Evolutionary conservation across 2,888 invertebrate genomes (phyloP).

Genomic region (Furcula furcula): DNA sequence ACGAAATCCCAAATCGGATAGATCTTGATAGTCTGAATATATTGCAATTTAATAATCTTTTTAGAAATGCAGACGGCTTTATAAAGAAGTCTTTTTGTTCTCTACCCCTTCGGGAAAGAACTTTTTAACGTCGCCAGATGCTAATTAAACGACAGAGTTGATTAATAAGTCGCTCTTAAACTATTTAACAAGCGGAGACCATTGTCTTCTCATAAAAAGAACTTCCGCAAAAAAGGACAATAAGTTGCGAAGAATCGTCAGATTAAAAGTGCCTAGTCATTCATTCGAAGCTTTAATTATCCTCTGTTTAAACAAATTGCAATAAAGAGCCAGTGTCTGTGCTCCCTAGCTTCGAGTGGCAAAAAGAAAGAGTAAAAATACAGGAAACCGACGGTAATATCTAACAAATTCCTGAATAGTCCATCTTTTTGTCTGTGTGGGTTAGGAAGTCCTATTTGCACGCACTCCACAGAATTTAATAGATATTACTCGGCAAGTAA

Average conservation of each 20-base stretch:
- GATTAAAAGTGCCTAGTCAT: constrained; percentile 69
- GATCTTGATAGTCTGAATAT: too few species aligned
- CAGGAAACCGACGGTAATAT: constrained; percentile 50
- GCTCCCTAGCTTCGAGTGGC: constrained; percentile 41
- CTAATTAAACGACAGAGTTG: constrained; percentile 67
- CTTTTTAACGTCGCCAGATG: constrained; percentile 44
- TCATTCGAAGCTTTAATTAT: constrained; percentile 75
- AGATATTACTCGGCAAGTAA: constrained; percentile 8
- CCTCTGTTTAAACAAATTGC: constrained; percentile 76
- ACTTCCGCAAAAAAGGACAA: constrained; percentile 49
- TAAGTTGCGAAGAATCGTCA: constrained; percentile 49
- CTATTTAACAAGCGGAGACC: constrained; percentile 66
- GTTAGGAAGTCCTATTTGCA: constrained; percentile 35
- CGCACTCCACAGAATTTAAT: constrained; percentile 19
- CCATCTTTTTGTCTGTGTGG: constrained; percentile 46
- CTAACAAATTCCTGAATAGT: constrained; percentile 61
- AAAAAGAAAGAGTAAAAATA: constrained; percentile 51
- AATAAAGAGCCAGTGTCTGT: constrained; percentile 57
- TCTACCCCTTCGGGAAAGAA: constrained; percentile 43
- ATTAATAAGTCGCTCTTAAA: constrained; percentile 67
- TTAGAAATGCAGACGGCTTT: neutral
- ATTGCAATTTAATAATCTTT: too few species aligned
- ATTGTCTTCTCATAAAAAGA: constrained; percentile 67
- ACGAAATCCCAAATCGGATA: too few species aligned
- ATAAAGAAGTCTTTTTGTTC: constrained; percentile 35